phyloP scores from a whole-genome alignment of 2,113 vertebrate genomes.

The Hydropotes inermis region DNA sequence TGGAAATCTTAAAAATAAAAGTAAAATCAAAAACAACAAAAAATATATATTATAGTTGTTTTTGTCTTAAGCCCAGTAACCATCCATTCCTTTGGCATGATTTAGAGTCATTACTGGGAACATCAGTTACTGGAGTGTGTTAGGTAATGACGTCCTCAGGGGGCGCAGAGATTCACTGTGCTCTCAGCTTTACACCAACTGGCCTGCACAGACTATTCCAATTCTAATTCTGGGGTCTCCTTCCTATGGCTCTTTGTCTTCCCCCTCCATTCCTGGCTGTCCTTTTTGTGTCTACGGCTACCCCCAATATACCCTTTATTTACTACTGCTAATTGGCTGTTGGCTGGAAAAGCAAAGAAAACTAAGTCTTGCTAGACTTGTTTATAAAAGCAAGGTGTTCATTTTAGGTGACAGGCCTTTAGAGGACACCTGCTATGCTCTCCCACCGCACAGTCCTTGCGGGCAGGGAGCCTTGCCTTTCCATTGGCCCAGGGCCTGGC shows the following conservation, averaged over 20 bases:
- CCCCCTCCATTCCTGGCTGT: neutral
- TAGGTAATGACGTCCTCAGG: neutral
- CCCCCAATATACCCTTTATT: neutral
- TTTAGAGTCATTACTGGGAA: neutral
- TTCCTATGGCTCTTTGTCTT: neutral
- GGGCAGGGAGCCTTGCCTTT: neutral
- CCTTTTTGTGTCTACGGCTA: neutral
- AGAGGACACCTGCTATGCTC: neutral
- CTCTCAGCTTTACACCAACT: neutral
- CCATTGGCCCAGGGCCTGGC: neutral
- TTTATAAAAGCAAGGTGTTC: neutral
- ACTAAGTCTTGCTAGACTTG: neutral
- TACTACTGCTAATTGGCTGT: neutral
- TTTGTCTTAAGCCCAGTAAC: neutral
- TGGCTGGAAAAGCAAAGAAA: neutral
- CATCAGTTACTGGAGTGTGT: neutral
- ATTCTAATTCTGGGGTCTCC: neutral
- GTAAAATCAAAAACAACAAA: neutral
- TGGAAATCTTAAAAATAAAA: neutral
- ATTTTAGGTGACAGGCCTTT: neutral
- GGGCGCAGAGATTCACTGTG: neutral
- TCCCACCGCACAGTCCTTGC: fast-evolving
- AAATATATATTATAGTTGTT: neutral
- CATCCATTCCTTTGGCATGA: neutral
- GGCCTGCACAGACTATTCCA: neutral